Conservation (phyloP, 1,140 invertebrate species). For the Linepithema humile region DNA sequence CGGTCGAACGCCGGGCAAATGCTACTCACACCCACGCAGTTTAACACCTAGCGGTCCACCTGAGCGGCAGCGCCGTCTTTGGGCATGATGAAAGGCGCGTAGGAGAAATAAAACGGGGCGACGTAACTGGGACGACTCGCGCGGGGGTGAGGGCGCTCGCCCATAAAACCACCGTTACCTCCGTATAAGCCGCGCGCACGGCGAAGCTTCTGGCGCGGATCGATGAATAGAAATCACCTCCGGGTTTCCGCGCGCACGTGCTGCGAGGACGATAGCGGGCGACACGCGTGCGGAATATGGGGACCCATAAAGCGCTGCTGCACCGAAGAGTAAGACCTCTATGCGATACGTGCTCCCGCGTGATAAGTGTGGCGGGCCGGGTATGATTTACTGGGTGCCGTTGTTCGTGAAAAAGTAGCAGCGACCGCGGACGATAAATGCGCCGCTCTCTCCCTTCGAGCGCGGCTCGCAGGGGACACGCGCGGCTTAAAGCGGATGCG, state of each 20-base stretch:
- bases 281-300: conserved; percentile 70
- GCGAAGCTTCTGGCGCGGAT: conserved; percentile 62
- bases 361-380: conserved; percentile 34
- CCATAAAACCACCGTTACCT: conserved; percentile 68
- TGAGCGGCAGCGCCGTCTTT: conserved; percentile 5
- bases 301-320: conserved; percentile 59
- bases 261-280: conserved; percentile 57
- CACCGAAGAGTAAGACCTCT: conserved; percentile 47
- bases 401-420: conserved; percentile 4
- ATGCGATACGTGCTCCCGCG: conserved; percentile 48
- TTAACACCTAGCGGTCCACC: conserved; percentile 31
- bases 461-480: not conserved
- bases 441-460: not conserved
- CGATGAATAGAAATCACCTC: conserved; percentile 73
- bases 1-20: not conserved
- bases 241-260: conserved; percentile 67
- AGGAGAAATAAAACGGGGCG: conserved; percentile 54
- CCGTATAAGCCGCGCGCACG: conserved; percentile 62
- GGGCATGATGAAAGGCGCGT: conserved; percentile 1
- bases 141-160: conserved; percentile 25
- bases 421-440: conserved; percentile 16
- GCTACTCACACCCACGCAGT: not conserved
- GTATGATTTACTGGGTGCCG: conserved; percentile 62
- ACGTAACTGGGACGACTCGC: conserved; percentile 46
- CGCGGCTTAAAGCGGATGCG: conserved; percentile 15